These are phyloP conservation scores for Erebia ligea DNA, from an alignment of 2,888 invertebrate genomes.

Conservation along the genomic window DNA sequence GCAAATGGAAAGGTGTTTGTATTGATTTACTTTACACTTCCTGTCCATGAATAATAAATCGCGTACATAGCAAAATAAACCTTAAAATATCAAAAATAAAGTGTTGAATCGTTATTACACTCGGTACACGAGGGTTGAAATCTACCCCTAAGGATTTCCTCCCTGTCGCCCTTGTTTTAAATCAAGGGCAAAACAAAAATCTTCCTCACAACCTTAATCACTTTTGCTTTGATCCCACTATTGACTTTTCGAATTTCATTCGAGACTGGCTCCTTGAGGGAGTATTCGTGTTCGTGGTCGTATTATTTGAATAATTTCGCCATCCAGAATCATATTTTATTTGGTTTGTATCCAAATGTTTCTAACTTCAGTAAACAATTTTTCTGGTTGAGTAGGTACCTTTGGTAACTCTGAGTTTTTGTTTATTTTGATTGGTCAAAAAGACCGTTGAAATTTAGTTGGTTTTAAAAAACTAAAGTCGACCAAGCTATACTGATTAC, in stretches of 20 bases:
- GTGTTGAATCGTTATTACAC: constrained; percentile 7
- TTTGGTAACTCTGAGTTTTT: too few relatives aligned
- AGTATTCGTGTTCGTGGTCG: background rate
- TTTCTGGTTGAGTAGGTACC: too few relatives aligned
- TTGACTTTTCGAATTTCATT: constrained; percentile 33
- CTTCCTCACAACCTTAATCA: constrained; percentile 40
- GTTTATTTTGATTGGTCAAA: too few relatives aligned
- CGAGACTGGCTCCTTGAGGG: constrained; percentile 6
- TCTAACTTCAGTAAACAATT: too few relatives aligned
- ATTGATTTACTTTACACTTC: constrained; percentile 46
- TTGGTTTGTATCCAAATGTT: constrained; percentile 1
- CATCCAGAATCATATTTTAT: constrained; percentile 3
- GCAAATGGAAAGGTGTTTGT: constrained; percentile 47
- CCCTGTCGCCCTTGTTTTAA: constrained; percentile 36
- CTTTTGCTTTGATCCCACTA: constrained; percentile 35
- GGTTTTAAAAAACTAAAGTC: too few relatives aligned
- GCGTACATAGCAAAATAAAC: constrained; percentile 3
- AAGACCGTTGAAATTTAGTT: too few relatives aligned
- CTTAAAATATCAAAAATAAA: constrained; percentile 19
- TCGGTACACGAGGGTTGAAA: constrained; percentile 35
- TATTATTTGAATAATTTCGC: constrained; percentile 7
- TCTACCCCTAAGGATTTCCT: constrained; percentile 41
- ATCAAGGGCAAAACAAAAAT: constrained; percentile 39
- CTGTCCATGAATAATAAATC: constrained; percentile 32
- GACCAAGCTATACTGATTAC: too few relatives aligned